phyloP scores from a whole-genome alignment of 2,113 vertebrate genomes.

The Scalopus aquaticus region DNA sequence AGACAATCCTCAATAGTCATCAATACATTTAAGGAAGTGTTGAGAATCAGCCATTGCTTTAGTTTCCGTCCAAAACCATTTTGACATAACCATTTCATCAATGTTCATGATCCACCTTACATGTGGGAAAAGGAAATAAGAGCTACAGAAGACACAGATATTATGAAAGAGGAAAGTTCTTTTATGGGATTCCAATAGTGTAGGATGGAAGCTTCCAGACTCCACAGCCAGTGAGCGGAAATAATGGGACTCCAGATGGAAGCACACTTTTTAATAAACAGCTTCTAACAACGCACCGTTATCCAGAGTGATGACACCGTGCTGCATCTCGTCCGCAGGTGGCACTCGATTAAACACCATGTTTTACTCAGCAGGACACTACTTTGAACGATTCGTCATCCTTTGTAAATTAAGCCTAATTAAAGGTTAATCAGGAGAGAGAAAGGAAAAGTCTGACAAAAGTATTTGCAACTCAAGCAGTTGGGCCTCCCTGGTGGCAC shows the following conservation, averaged over 20 bases:
- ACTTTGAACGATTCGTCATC: not conserved
- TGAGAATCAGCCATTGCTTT: not conserved
- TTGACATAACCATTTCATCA: not conserved
- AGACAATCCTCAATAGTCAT: not conserved
- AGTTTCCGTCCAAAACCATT: not conserved
- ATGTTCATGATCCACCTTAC: not conserved
- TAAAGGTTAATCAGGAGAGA: not conserved
- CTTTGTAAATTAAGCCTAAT: not conserved
- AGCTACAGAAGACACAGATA: too few relatives aligned
- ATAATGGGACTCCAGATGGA: not conserved
- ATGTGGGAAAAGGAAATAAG: not conserved
- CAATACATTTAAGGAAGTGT: not conserved
- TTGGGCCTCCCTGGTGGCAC: too few relatives aligned
- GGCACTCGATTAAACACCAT: not conserved
- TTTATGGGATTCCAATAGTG: not conserved
- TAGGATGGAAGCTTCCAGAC: not conserved
- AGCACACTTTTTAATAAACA: not conserved
- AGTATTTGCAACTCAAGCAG: too few relatives aligned
- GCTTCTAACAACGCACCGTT: not conserved
- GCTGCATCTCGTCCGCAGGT: not conserved
- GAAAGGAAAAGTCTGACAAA: not conserved
- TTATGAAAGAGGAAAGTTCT: not conserved
- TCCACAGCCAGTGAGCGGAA: not conserved
- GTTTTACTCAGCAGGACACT: not conserved
- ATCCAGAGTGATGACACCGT: not conserved